Conservation (phyloP, 2,797 vertebrate genomes). For the Lateolabrax maculatus region DNA sequence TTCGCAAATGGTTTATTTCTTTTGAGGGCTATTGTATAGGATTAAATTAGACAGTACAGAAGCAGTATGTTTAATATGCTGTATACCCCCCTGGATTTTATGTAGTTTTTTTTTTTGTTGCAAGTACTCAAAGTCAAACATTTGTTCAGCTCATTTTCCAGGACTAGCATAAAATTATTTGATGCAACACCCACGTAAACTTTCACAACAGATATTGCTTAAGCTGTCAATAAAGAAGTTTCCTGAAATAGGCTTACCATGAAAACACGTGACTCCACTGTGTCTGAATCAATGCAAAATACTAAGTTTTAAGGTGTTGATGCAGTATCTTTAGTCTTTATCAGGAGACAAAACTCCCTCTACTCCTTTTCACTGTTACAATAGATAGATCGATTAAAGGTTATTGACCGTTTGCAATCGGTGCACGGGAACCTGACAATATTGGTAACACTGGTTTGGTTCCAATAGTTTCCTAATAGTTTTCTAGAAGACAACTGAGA, state of each 20-base stretch:
- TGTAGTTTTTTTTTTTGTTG: background rate
- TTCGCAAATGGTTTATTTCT: background rate
- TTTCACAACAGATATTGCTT: background rate
- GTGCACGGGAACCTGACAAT: no score
- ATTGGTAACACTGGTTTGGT: no score
- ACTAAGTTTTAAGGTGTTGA: background rate
- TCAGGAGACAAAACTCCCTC: background rate
- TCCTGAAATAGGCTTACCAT: background rate
- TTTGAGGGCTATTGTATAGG: background rate
- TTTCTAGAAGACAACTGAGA: background rate
- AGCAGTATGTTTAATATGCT: background rate
- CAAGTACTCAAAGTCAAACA: background rate
- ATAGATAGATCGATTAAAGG: background rate
- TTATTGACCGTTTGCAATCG: background rate
- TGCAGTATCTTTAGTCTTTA: no score
- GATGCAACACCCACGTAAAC: background rate
- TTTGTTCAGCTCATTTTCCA: slow-evolving; percentile 12
- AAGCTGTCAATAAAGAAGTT: background rate
- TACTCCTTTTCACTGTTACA: background rate
- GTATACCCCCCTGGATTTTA: background rate
- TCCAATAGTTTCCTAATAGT: background rate
- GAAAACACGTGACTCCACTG: background rate
- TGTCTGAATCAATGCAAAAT: background rate
- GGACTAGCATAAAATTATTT: background rate
- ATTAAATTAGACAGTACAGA: background rate